Evolutionary conservation across 2,888 invertebrate genomes (phyloP), one percentile per base, ranked within the genome.

Genomic region (Agrotis exclamationis): DNA sequence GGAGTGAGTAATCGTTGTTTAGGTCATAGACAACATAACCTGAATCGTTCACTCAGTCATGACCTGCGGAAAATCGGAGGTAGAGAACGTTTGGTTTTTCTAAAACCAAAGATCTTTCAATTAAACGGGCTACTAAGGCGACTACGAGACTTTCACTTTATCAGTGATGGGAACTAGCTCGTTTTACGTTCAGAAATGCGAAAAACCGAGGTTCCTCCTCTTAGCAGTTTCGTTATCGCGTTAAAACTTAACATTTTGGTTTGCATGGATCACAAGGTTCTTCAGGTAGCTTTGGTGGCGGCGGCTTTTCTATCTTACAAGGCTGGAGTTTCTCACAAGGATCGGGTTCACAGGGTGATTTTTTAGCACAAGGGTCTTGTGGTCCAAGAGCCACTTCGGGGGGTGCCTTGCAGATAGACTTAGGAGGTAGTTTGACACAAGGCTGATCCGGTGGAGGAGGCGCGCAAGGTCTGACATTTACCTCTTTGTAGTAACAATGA

Each of bases 401-500:
- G 1, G 28, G 18, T 11, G 3, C 5, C 13, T n/a, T 13, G 18
- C 33, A 14, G 33, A 6, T 0, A 33, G 33, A 14, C 14, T 56
- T 7, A 18, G 63, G 14, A 22, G 39, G 39, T 11, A 9, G 22
- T 39, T 74, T 71, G 39, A 39, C 33, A 53, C 50, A 33, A 16
- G 79, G 54, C 13, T 53, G 2, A 16, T 44, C 48, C 1, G 68
- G 68, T 0, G 67, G 74, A 22, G 72, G 47, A 3, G 73, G 45
- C n/a, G 47, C 28, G 33, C 68, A 53, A 47, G 80, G 75, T 7
- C 4, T 0, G 4, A 72, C 70, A 0, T 0, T 0, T 13, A 77
- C 76, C 22, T 81, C 75, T 56, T 92, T 92, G 76, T 88, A 95
- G 80, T 93, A 94, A 72, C 88, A 90, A 76, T 95, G 95, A 0